A percentile compares a stretch with the other conserved stretches of the same genome.
phyloP scores from a whole-genome alignment of 2,888 invertebrate genomes.

The Nomada lathburiana region DNA sequence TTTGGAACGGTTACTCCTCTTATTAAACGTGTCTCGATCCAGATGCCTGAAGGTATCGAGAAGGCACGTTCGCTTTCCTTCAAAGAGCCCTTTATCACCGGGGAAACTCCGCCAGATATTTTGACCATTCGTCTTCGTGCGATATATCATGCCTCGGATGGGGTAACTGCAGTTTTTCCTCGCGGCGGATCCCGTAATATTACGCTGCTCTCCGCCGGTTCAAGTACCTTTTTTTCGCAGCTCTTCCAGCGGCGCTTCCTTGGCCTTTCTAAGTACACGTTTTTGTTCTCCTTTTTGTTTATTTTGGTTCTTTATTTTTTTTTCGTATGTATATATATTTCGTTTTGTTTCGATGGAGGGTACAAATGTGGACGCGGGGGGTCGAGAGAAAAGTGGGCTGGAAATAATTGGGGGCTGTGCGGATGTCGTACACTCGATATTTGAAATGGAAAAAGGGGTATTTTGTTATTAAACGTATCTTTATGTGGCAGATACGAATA shows the following conservation, averaged over 20 bases:
- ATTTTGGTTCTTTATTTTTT: not conserved
- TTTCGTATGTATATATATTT: no score
- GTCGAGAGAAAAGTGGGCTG: not conserved
- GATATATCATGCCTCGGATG: constrained; percentile 43
- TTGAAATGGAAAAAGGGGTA: no score
- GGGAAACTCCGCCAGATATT: constrained; percentile 50
- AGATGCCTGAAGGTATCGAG: constrained; percentile 58
- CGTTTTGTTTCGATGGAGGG: not conserved
- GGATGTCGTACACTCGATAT: no score
- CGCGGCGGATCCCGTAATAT: constrained; percentile 34
- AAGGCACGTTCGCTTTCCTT: constrained; percentile 65
- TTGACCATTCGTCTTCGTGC: constrained; percentile 58
- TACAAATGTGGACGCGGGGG: not conserved
- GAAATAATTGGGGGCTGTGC: not conserved
- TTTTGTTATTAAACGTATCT: not conserved
- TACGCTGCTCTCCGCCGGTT: constrained; percentile 17
- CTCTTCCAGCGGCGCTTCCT: not conserved
- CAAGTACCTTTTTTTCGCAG: constrained; percentile 24
- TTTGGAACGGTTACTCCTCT: constrained; percentile 62
- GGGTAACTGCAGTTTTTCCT: constrained; percentile 46
- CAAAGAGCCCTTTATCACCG: constrained; percentile 65
- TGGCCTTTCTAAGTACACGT: not conserved
- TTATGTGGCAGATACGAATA: not conserved
- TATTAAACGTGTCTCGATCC: constrained; percentile 71
- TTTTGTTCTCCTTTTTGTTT: not conserved